Base-by-base conservation (phyloP, 2,113 vertebrate genomes). In the Lophochroa leadbeateri region DNA sequence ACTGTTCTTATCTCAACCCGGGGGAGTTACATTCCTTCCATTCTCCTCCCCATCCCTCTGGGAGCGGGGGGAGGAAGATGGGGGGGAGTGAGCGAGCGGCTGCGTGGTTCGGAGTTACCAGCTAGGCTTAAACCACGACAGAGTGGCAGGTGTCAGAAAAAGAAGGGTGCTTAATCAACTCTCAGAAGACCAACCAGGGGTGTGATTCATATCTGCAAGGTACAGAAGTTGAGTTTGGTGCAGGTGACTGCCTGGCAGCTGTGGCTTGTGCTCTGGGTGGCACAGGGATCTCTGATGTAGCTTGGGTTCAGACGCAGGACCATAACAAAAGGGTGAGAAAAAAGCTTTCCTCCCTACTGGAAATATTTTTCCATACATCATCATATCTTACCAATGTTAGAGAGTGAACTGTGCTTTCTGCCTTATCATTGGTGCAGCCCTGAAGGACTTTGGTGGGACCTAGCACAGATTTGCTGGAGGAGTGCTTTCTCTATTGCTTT, bases 261-360 rank as follows among this genome's bases (percentile, higher is more conserved):
- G 21, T 18, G 31, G 31, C 50, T 65, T 81, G 35, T 50, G 25
- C 25, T 57, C 12, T 41, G 0, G 0, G 35, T 39, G 55, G 55
- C 28, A 12, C 1, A 0, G 31, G 43, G 21, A 35, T 1, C 0
- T 10, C 17, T 7, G n/a, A 27, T 21, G 21, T 46, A 84, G 47
- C 33, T 44, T 1, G 1, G 28, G 41, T 55, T 55, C n/a, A 55
- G 69, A 46, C 17, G 21, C 33, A 63, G 33, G 39, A 74, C 20
- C 20, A 31, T 58, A 53, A 27, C 6, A 55, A 33, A 55, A 84
- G n/a, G 27, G 17, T 44, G 15, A 79, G 57, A 55, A 53, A 39
- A 50, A 55, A 33, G 5, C 14, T 67, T 35, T 67, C 21, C 28
- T 75, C 18, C 17, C 44, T n/a, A 5, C 10, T 29, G 33, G 50